These are phyloP conservation scores for Homarus gammarus DNA, from an alignment of 2,888 invertebrate genomes.

Conservation along the genomic window DNA sequence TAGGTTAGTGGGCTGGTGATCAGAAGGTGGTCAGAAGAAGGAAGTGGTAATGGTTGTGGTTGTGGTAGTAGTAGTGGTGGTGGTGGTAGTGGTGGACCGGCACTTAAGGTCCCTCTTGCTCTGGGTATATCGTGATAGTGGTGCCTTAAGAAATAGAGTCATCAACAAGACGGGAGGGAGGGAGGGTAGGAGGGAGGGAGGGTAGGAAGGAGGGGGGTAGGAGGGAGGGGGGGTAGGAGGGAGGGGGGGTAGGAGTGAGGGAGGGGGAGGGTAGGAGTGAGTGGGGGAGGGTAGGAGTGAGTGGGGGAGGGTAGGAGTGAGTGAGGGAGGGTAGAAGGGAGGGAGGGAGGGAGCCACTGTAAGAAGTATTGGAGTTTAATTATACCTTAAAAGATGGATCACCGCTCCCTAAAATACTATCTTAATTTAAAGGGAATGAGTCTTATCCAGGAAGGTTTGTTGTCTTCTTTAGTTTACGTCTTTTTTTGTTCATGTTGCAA, in stretches of 20 bases:
- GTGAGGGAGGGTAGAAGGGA: too few relatives aligned
- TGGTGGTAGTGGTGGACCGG: background rate
- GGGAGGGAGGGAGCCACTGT: conserved; percentile 42
- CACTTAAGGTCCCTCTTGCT: conserved; percentile 2
- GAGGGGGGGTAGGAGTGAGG: too few relatives aligned
- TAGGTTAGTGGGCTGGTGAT: too few relatives aligned
- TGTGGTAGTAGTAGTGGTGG: too few relatives aligned
- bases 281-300: too few relatives aligned
- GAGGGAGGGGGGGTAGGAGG: too few relatives aligned
- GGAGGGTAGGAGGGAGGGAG: too few relatives aligned
- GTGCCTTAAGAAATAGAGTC: conserved; percentile 48
- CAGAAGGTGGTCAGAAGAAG: too few relatives aligned
- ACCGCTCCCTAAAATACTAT: conserved; percentile 39
- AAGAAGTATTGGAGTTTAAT: conserved; percentile 67
- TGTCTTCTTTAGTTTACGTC: background rate
- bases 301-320: too few relatives aligned
- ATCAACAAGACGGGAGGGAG: conserved; percentile 16
- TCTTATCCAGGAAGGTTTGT: too few relatives aligned
- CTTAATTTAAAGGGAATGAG: conserved; percentile 53
- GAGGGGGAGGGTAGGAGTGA: too few relatives aligned
- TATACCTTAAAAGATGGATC: conserved; percentile 58
- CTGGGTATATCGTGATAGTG: background rate
- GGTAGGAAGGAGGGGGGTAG: too few relatives aligned
- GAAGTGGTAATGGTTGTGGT: background rate
- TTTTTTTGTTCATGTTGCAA: background rate